phyloP scores from a whole-genome alignment of 2,888 invertebrate species.

The Platerodrilus igneus region DNA sequence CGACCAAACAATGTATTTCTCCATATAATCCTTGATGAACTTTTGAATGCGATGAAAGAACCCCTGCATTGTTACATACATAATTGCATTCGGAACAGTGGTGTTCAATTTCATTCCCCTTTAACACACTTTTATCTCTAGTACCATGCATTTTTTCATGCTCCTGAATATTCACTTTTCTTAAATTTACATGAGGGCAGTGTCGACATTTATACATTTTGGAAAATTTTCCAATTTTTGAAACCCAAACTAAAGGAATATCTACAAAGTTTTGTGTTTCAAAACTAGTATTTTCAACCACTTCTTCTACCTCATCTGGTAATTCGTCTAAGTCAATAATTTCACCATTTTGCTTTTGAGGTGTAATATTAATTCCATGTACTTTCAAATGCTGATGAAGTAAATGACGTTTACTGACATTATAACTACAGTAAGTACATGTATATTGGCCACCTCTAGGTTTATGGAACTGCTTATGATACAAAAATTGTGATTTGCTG shows the following conservation, averaged over 20 bases:
- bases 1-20: conserved; percentile 67
- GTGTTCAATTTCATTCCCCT: conserved; percentile 52
- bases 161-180: conserved; percentile 73
- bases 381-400: conserved; percentile 80
- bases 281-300: conserved; percentile 30
- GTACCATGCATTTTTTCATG: conserved; percentile 77
- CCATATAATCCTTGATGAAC: conserved; percentile 69
- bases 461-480: conserved; percentile 82
- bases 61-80: conserved; percentile 66
- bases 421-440: conserved; percentile 77
- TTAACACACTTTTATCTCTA: conserved; percentile 38
- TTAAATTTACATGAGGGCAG: conserved; percentile 79
- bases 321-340: conserved; percentile 39
- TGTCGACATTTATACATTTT: conserved; percentile 82
- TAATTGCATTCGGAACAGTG: conserved; percentile 78
- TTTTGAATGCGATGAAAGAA: conserved; percentile 68
- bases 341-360: conserved; percentile 46
- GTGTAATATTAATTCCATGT: conserved; percentile 58
- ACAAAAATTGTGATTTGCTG: conserved; percentile 79
- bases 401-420: conserved; percentile 73
- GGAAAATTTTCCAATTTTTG: conserved; percentile 64
- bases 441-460: conserved; percentile 71
- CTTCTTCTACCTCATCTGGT: conserved; percentile 41
- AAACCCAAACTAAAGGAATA: conserved; percentile 72
- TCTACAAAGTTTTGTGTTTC: conserved; percentile 54